A percentile compares a stretch with the other conserved stretches of the same genome.
Evolutionary conservation across 2,888 invertebrate species (phyloP).

Genomic region (Orthosia gothica): DNA sequence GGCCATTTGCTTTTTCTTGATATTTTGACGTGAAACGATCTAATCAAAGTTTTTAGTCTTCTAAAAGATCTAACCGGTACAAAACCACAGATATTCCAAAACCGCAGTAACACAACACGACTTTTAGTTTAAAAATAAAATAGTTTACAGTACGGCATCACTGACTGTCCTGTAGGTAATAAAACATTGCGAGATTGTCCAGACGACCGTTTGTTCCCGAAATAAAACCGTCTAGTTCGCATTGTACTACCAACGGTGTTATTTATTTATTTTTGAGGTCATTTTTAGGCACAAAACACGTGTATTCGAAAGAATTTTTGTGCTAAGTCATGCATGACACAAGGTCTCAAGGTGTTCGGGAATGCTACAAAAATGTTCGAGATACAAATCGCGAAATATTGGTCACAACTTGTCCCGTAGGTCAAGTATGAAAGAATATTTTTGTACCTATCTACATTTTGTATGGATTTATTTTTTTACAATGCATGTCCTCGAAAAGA

Average conservation of each 20-base stretch:
- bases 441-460: background rate
- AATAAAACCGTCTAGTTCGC: conserved; percentile 58
- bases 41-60: too few species aligned
- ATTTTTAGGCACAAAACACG: conserved; percentile 20
- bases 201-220: conserved; percentile 67
- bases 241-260: conserved; percentile 55
- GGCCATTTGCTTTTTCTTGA: too few species aligned
- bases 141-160: conserved; percentile 59
- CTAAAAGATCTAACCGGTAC: background rate
- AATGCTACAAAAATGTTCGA: background rate
- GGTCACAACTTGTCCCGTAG: background rate
- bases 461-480: background rate
- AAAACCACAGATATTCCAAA: conserved; percentile 25
- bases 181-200: conserved; percentile 69
- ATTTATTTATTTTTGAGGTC: conserved; percentile 41
- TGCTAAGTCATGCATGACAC: background rate
- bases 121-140: conserved; percentile 66
- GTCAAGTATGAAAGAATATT: background rate
- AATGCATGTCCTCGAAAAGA: too few species aligned
- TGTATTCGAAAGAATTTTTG: background rate
- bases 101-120: conserved; percentile 42
- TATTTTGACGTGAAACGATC: background rate
- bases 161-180: conserved; percentile 64
- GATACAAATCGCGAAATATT: background rate
- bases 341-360: background rate